These are phyloP conservation scores for Podargus strigoides DNA, from an alignment of 2,797 vertebrate genomes.

Conservation along the genomic window DNA sequence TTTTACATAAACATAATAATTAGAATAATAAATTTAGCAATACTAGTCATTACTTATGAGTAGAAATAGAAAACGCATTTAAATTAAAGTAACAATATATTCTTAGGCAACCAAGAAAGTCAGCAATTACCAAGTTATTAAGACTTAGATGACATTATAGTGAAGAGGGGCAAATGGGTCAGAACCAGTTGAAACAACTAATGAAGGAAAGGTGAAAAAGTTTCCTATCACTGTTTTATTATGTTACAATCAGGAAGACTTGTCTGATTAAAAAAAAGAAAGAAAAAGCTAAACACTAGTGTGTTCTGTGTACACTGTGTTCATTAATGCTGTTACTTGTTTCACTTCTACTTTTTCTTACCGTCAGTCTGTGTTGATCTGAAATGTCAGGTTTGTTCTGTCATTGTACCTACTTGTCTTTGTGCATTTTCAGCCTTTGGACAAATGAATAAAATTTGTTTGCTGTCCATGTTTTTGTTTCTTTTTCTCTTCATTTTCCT, in stretches of 20 bases:
- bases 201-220: neutral
- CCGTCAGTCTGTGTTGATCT: neutral
- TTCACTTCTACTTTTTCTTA: neutral
- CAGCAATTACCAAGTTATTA: neutral
- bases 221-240: neutral
- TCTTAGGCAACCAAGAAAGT: neutral
- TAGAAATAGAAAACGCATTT: neutral
- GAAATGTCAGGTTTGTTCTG: neutral
- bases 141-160: neutral
- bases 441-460: neutral
- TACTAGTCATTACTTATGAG: neutral
- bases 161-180: neutral
- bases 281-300: neutral
- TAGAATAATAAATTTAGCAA: neutral
- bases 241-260: neutral
- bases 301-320: neutral
- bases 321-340: neutral
- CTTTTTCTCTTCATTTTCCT: constrained; percentile 8
- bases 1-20: neutral
- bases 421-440: neutral
- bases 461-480: neutral
- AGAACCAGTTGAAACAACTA: neutral
- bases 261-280: neutral
- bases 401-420: neutral
- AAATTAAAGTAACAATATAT: constrained; percentile 23